Base-by-base conservation (phyloP, 1,140 invertebrate species). In the Brachionus paranguensis region DNA sequence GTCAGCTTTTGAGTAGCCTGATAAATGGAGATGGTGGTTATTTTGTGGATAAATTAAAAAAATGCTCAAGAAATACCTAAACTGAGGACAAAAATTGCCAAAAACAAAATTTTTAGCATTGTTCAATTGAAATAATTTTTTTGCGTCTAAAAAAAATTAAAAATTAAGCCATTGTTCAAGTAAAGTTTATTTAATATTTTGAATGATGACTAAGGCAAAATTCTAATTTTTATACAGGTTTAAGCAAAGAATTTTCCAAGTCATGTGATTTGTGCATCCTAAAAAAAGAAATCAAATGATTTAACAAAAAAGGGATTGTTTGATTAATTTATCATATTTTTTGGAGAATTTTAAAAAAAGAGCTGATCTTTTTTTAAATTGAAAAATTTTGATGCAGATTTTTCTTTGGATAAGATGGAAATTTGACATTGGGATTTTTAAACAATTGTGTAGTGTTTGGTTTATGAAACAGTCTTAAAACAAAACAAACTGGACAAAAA, bases 81-180 rank as follows among this genome's bases (percentile, higher is more conserved):
- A 20, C n/a, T 17, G 43, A 72, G 41, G 68, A 72, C 37, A 45
- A 45, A 72, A 43, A 8, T 17, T 45, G 68, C 68, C 24, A 72
- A 72, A 72, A 72, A 72, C 41, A 72, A 72, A 72, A 41, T 72
- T 72, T 72, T 72, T 72, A 72, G 68, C 68, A 72, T 72, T 43
- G 6, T 72, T 41, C 41, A 24, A 41, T 33, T 68, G 33, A 68
- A 68, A 33, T 11, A 8, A 68, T n/a, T 68, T 68, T 68, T 68
- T 68, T 68, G 65, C 33, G 27, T 68, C 33, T 33, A 68, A 68
- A 33, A 68, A 68, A 68, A 68, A 14, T 47, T 12, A 17, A 68
- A 68, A 68, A 68, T 72, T 47, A 72, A 72, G 68, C 68, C 68
- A 72, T 72, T 72, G 53, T 60, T 60, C 53, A 60, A 60, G 53